Conservation (phyloP, 2,797 vertebrate species). For the Amblyopsis hoosieri region DNA sequence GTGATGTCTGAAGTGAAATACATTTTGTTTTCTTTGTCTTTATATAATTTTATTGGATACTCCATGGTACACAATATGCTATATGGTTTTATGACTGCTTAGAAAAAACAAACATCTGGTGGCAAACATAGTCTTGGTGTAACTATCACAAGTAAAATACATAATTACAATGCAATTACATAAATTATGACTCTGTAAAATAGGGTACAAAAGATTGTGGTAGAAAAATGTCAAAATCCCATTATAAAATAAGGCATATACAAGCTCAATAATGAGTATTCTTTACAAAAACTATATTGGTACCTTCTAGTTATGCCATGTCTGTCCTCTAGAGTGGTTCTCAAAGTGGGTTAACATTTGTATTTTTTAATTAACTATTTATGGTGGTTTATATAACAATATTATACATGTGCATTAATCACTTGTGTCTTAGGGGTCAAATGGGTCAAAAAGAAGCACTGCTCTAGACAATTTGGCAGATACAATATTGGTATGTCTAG, state of each 20-base stretch:
- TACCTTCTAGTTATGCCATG: slow-evolving; percentile 1
- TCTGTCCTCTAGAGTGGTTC: too few relatives aligned
- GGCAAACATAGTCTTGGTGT: slow-evolving; percentile 56
- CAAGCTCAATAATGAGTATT: background rate
- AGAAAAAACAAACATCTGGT: slow-evolving; percentile 75
- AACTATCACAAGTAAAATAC: slow-evolving; percentile 68
- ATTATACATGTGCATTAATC: too few relatives aligned
- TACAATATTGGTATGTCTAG: slow-evolving; percentile 18
- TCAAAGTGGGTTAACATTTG: too few relatives aligned
- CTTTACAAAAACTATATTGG: background rate
- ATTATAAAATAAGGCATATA: slow-evolving; percentile 12
- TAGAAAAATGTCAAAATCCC: slow-evolving; percentile 57
- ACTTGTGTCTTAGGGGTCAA: too few relatives aligned
- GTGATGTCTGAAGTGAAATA: background rate
- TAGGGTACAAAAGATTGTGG: slow-evolving; percentile 69
- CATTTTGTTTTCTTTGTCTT: slow-evolving; percentile 12
- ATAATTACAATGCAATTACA: slow-evolving; percentile 80
- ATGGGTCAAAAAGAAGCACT: background rate
- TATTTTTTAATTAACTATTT: too few relatives aligned
- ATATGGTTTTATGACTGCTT: slow-evolving; percentile 52
- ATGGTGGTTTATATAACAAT: too few relatives aligned
- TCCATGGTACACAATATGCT: slow-evolving; percentile 68
- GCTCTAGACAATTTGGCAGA: background rate
- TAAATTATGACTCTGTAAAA: slow-evolving; percentile 92
- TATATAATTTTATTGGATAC: slow-evolving; percentile 79